These are phyloP conservation scores for Taurulus bubalis DNA, from an alignment of 2,113 vertebrate genomes.

Conservation along the genomic window DNA sequence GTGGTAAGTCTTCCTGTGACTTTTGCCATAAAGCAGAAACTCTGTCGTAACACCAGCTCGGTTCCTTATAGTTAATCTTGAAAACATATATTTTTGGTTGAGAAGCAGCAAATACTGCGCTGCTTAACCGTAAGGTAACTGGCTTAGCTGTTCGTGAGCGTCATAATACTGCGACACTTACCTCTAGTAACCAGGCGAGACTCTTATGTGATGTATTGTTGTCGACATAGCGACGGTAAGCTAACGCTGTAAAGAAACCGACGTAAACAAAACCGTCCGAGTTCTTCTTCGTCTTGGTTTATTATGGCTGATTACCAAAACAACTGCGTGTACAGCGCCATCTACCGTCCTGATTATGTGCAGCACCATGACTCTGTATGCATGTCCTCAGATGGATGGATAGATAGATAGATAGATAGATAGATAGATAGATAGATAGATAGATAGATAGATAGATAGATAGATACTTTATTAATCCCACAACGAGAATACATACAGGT, in stretches of 20 bases:
- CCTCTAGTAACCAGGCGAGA: neutral
- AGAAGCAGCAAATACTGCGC: neutral
- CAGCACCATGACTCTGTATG: neutral
- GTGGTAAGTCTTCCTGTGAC: neutral
- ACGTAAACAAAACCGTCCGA: constrained; percentile 28
- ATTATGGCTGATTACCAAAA: neutral
- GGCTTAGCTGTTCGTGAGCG: neutral
- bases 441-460: no score
- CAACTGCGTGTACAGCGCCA: neutral
- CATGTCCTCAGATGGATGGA: no score
- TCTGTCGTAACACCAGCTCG: neutral
- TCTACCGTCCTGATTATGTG: neutral
- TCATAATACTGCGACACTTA: neutral
- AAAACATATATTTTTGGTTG: neutral
- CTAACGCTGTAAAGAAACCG: fast-evolving
- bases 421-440: no score
- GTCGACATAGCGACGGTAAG: neutral
- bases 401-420: no score
- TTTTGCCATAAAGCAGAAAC: neutral
- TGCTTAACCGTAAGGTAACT: neutral
- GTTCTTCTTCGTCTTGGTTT: neutral
- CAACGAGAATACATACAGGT: no score
- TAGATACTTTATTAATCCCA: no score
- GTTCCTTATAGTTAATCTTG: neutral
- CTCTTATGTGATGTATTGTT: neutral